Conservation (phyloP, 2,888 invertebrate genomes). For the Rotaria magnacalcarata region DNA sequence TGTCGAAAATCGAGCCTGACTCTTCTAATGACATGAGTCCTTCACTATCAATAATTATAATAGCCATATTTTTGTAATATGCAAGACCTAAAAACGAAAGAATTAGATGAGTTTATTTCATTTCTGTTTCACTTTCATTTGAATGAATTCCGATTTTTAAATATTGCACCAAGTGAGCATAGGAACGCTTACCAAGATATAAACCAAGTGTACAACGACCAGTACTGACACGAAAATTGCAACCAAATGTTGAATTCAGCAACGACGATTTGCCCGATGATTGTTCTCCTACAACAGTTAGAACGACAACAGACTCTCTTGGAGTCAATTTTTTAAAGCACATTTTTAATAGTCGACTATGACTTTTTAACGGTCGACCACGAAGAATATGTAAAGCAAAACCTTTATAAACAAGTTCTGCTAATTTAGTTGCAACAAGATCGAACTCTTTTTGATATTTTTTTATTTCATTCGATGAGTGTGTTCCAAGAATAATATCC, state of each 20-base stretch:
- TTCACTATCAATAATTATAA: slow-evolving; percentile 33
- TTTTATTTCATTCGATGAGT: background rate
- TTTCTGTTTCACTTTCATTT: no score
- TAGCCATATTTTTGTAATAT: background rate
- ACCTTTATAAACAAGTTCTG: slow-evolving; percentile 4
- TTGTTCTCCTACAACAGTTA: slow-evolving; percentile 39
- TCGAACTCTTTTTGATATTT: background rate
- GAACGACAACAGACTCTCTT: background rate
- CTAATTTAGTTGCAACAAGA: background rate
- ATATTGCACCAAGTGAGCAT: no score
- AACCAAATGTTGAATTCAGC: slow-evolving; percentile 39
- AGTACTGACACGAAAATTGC: slow-evolving; percentile 39
- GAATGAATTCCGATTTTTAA: no score
- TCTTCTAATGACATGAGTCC: slow-evolving; percentile 18
- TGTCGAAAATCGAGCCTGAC: slow-evolving; percentile 6
- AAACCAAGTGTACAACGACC: slow-evolving; percentile 37
- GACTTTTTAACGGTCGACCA: background rate
- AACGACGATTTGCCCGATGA: slow-evolving; percentile 37
- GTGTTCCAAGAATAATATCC: background rate
- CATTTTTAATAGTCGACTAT: background rate
- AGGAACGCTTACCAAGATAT: background rate
- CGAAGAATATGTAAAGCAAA: slow-evolving; percentile 3
- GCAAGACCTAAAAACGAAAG: background rate
- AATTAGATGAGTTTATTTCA: no score
- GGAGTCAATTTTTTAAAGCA: background rate